Base-by-base conservation (phyloP, 2,888 invertebrate species). In the Melanargia galathea region DNA sequence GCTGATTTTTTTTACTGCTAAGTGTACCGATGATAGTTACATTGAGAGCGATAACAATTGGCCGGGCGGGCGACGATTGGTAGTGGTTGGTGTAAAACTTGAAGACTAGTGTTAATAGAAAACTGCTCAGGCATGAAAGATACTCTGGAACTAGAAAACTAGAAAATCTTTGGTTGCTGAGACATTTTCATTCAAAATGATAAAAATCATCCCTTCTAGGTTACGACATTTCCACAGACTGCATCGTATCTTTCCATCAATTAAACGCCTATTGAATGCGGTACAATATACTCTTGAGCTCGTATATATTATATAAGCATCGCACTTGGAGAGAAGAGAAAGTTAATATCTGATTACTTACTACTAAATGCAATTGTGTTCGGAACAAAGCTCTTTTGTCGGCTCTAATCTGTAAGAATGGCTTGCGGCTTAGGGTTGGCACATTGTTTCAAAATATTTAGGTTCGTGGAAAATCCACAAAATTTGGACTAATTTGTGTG, bases 241-340 rank as follows among this genome's bases (percentile, higher is more conserved):
- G 4, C 13, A 13, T 35, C 35, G 13, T 30, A 30, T 8, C 30
- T 30, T 30, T 30, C 30, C 8, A 30, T 5, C 30, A 30, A 30
- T 30, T 30, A 35, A 13, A n/a, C 16, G 7, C 40, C 40, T 40
- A 16, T 16, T 43, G 38, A 38, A n/a, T n/a, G 5, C n/a, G 38
- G 38, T 13, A n/a, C n/a, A n/a, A n/a, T n/a, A n/a, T n/a, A 38
- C n/a, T n/a, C 43, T 43, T 2, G 16, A 43, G 18, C 18, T 16
- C 43, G 18, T 43, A 18, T 16, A 16, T 5, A 40, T 7, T n/a
- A n/a, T 40, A 6, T 16, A 43, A 8, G 16, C 40, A 40, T 40
- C 40, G 16, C 40, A 40, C 48, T 61, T 24, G 10, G 61, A 55
- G 20, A 43, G 60, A 51, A 38, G 48, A 55, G 55, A 48, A 7